Conservation (phyloP, 2,888 invertebrate species). For the Deilephila porcellus region DNA sequence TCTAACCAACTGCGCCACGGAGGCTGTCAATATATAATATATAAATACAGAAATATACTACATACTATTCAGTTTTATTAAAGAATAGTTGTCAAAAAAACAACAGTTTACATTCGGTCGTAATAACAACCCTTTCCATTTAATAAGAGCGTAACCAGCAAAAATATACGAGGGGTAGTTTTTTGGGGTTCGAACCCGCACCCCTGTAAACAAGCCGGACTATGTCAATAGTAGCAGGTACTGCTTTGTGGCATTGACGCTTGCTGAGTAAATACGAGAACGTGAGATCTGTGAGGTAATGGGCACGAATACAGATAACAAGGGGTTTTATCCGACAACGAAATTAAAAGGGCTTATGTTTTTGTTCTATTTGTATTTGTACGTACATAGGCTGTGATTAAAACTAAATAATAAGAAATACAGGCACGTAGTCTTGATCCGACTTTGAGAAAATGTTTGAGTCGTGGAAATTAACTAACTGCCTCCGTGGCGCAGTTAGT, state of each 20-base stretch:
- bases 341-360: not conserved
- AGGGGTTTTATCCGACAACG: not conserved
- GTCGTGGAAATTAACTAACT: too few relatives aligned
- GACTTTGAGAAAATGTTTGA: too few relatives aligned
- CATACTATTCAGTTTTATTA: too few relatives aligned
- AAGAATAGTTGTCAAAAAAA: not conserved
- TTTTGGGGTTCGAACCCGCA: not conserved
- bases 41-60: too few relatives aligned
- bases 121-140: not conserved
- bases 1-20: too few relatives aligned
- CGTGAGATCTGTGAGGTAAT: slow-evolving; percentile 12
- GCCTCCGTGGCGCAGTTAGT: too few relatives aligned
- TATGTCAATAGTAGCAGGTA: slow-evolving; percentile 14
- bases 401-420: too few relatives aligned
- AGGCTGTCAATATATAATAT: too few relatives aligned
- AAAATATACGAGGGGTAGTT: not conserved
- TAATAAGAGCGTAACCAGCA: slow-evolving; percentile 9
- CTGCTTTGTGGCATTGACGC: not conserved
- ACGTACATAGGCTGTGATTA: too few relatives aligned
- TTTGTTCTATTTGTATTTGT: too few relatives aligned
- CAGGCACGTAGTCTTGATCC: too few relatives aligned
- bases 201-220: not conserved
- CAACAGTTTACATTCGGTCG: not conserved
- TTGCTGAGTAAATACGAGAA: slow-evolving; percentile 1
- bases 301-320: not conserved